Evolutionary conservation across 2,797 vertebrate species (phyloP), one percentile per base, ranked within the genome.

Genomic region (Anguilla anguilla): DNA sequence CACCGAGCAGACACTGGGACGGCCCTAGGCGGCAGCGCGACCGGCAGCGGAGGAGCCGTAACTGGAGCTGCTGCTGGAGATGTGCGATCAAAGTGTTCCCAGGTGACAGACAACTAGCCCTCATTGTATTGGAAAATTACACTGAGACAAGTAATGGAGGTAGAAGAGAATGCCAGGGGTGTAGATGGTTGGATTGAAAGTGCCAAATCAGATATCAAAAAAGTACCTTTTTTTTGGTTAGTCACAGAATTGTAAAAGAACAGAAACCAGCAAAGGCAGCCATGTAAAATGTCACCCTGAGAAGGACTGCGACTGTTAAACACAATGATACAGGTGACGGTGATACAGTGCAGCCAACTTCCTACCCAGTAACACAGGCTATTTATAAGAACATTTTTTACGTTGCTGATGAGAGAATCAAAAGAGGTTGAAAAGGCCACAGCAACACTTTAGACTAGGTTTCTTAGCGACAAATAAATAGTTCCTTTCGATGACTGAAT

Each of bases 41-140:
- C 69, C 79, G 72, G n/a, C 10, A 79, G 35, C 55, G 25, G 19
- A 43, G 55, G 25, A 86, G 84, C 59, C 3, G 6, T 11, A 22
- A 39, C 49, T 59, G 43, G 51, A 84, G 88, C 83, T 86, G 64
- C 3, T 64, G 43, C 51, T 15, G 82, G 82, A 55, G 51, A n/a
- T 86, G 83, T 85, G 51, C 88, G 35, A 88, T 67, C 82, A 84
- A n/a, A 49, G 43, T 82, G 79, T 49, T 82, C 79, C 79, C 79
- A 11, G 25, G 46, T 88, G 89, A 89, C 85, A 88, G 53, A 46
- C 79, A 85, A 69, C 81, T 39, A 81, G 87, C 43, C 79, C 79
- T 46, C 79, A 49, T 22, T 82, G 17, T n/a, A 82, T 51, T 51
- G 46, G 79, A 35, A 51, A 51, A 82, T 82, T 46, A 51, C 79